These are phyloP conservation scores for Cheilinus undulatus DNA, from an alignment of 2,113 vertebrate genomes.

Conservation along the genomic window DNA sequence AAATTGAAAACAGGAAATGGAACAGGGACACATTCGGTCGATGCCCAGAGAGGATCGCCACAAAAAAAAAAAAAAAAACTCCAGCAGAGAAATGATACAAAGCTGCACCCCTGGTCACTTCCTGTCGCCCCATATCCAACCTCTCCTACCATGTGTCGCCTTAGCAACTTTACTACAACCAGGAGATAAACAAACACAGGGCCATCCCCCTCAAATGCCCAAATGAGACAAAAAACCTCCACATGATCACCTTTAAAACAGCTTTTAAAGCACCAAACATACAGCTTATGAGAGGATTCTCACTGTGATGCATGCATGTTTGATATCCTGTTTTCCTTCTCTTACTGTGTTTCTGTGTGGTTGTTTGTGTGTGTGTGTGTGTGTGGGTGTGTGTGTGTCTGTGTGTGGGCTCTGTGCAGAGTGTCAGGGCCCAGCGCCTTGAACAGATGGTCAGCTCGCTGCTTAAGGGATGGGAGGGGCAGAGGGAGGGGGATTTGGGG, in stretches of 20 bases:
- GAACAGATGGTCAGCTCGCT: slow-evolving; percentile 81
- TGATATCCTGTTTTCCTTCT: too few species aligned
- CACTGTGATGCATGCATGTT: too few species aligned
- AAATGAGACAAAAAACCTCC: too few species aligned
- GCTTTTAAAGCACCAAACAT: background rate
- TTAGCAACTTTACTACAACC: slow-evolving; percentile 25
- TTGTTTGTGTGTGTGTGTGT: slow-evolving; percentile 3
- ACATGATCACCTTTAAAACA: too few species aligned
- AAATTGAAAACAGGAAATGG: slow-evolving; percentile 64
- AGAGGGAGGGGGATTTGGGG: slow-evolving; percentile 73
- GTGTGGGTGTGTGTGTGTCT: slow-evolving; percentile 29
- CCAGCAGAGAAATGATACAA: slow-evolving; percentile 53
- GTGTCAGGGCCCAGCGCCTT: slow-evolving; percentile 50
- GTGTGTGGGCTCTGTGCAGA: slow-evolving; percentile 37
- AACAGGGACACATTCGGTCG: slow-evolving; percentile 41
- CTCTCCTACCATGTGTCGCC: slow-evolving; percentile 34
- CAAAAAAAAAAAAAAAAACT: slow-evolving; percentile 27
- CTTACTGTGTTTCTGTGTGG: too few species aligned
- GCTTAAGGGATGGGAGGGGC: slow-evolving; percentile 75
- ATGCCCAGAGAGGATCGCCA: slow-evolving; percentile 23
- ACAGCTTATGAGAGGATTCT: background rate
- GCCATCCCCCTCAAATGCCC: slow-evolving; percentile 13
- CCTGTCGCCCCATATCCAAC: slow-evolving; percentile 52
- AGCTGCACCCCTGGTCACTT: slow-evolving; percentile 54
- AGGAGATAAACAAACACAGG: background rate